phyloP scores from a whole-genome alignment of 2,113 vertebrate genomes.

The Sphyrna mokarran region DNA sequence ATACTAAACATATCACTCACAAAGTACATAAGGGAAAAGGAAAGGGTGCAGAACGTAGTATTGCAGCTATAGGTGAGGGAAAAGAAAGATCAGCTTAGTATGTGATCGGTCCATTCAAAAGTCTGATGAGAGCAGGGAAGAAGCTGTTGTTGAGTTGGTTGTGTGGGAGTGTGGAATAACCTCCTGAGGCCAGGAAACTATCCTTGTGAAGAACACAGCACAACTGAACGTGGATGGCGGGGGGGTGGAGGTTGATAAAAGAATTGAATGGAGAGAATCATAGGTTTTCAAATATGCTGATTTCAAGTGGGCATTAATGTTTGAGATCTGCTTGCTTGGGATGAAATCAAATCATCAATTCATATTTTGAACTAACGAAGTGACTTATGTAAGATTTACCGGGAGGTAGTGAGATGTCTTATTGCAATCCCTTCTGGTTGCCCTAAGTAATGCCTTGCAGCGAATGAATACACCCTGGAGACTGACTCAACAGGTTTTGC shows the following conservation, averaged over 20 bases:
- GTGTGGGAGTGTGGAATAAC: neutral
- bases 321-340: neutral
- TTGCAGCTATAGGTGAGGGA: too few relatives aligned
- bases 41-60: too few relatives aligned
- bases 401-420: neutral
- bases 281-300: neutral
- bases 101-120: too few relatives aligned
- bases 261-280: neutral
- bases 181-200: neutral
- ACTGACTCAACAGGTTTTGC: neutral
- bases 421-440: neutral
- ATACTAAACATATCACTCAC: too few relatives aligned
- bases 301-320: neutral
- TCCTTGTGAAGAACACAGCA: neutral
- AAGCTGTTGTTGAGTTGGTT: neutral
- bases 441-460: neutral
- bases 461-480: neutral
- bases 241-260: neutral
- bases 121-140: too few relatives aligned
- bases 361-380: neutral
- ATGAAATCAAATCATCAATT: neutral
- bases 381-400: neutral
- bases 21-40: too few relatives aligned
- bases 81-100: too few relatives aligned
- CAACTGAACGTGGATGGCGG: too few relatives aligned